These are phyloP conservation scores for Heliornis fulica DNA, from an alignment of 2,113 vertebrate genomes.

Conservation along the genomic window DNA sequence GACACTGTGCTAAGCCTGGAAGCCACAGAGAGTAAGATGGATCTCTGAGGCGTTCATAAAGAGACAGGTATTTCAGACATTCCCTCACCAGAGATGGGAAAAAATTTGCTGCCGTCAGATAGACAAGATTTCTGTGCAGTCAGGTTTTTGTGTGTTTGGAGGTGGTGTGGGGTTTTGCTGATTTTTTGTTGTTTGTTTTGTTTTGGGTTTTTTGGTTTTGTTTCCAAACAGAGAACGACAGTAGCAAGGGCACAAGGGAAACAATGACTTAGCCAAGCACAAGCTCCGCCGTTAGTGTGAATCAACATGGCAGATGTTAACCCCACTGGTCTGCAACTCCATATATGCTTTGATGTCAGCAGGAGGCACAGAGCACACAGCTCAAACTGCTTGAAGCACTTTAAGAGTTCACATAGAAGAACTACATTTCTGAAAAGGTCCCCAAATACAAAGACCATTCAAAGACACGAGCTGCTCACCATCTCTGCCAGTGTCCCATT, in stretches of 20 bases:
- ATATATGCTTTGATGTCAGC: background rate
- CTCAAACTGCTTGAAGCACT: background rate
- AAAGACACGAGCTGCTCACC: constrained; percentile 71
- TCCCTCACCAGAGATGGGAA: background rate
- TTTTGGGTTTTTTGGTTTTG: background rate
- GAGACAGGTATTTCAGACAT: background rate
- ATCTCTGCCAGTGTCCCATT: constrained; percentile 80
- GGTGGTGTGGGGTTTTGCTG: too few species aligned
- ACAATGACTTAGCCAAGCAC: background rate
- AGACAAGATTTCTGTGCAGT: background rate
- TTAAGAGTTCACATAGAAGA: background rate
- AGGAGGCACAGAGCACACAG: background rate
- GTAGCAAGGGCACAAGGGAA: background rate
- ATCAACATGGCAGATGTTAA: background rate
- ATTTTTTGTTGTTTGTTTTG: background rate
- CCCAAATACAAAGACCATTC: background rate
- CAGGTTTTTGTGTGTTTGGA: background rate
- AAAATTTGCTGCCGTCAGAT: background rate
- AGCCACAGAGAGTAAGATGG: background rate
- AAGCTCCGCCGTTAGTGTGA: background rate
- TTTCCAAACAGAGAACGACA: background rate
- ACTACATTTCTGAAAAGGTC: background rate
- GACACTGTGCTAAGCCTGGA: background rate
- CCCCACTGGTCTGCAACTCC: background rate
- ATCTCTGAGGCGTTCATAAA: background rate